Evolutionary conservation across 2,797 vertebrate species (phyloP).

Genomic region (Urophycis tenuis): DNA sequence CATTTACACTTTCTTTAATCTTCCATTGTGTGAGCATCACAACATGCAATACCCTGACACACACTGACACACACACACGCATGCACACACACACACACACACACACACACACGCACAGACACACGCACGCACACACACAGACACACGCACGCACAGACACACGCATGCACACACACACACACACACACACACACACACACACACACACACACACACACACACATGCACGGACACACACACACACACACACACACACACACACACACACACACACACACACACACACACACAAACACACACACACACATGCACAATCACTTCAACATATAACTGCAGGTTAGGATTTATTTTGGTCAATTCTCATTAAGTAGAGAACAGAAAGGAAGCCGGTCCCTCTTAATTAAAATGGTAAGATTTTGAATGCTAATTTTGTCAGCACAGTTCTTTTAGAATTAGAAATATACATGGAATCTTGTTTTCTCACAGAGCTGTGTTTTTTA

Average conservation of each 20-base stretch:
- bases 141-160: not conserved
- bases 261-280: conserved; percentile 6
- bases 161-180: not conserved
- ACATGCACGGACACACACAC: not conserved
- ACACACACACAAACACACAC: not conserved
- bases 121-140: conserved; percentile 14
- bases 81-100: not conserved
- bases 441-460: too few species aligned
- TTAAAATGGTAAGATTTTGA: not conserved
- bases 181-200: too few species aligned
- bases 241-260: conserved; percentile 5
- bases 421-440: not conserved
- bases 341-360: not conserved
- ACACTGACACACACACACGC: not conserved
- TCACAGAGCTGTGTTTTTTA: not conserved
- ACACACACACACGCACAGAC: conserved; percentile 5
- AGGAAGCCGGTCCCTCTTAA: not conserved
- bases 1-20: not conserved
- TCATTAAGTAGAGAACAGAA: not conserved
- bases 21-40: not conserved
- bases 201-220: not conserved
- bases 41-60: not conserved
- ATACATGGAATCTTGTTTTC: too few species aligned
- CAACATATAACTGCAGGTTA: not conserved
- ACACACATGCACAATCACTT: not conserved